phyloP scores from a whole-genome alignment of 2,797 vertebrate genomes.

The Emys orbicularis region DNA sequence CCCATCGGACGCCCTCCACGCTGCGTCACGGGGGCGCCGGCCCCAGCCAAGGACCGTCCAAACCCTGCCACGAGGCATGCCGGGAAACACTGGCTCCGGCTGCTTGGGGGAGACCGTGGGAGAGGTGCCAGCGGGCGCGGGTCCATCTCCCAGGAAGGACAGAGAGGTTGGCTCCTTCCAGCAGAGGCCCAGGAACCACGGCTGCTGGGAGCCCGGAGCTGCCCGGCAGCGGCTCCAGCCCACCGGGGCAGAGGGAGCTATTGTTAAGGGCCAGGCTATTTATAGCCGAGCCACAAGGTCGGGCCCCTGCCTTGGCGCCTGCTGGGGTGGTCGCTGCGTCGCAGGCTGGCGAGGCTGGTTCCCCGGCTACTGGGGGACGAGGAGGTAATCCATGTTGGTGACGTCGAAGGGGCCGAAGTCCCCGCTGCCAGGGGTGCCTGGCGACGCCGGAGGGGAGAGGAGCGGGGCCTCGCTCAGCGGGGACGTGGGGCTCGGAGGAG shows the following conservation, averaged over 20 bases:
- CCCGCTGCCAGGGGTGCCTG: not conserved
- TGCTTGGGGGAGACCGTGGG: not conserved
- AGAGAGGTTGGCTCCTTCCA: not conserved
- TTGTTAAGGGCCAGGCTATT: not conserved
- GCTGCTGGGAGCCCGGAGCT: too few species aligned
- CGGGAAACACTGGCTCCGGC: not conserved
- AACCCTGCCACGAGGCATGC: too few species aligned
- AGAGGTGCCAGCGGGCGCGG: fast-evolving
- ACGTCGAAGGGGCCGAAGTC: not conserved
- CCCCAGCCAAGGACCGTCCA: fast-evolving
- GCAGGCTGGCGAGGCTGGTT: fast-evolving
- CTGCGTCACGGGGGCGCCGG: fast-evolving
- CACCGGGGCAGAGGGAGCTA: not conserved
- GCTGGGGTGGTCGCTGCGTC: fast-evolving
- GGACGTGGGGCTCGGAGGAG: not conserved
- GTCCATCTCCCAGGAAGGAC: fast-evolving
- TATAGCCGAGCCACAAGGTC: not conserved
- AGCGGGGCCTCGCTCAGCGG: slow-evolving; percentile 32
- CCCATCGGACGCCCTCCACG: too few species aligned
- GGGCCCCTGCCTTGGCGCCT: not conserved
- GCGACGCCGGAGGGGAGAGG: not conserved
- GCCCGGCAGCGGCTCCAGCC: not conserved
- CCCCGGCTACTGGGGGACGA: not conserved
- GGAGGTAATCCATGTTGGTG: slow-evolving; percentile 68
- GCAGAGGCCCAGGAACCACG: not conserved